A percentile compares a stretch with the other conserved stretches of the same genome.
Conservation (phyloP, 2,888 invertebrate species). For the Leptarthrus brevirostris region DNA sequence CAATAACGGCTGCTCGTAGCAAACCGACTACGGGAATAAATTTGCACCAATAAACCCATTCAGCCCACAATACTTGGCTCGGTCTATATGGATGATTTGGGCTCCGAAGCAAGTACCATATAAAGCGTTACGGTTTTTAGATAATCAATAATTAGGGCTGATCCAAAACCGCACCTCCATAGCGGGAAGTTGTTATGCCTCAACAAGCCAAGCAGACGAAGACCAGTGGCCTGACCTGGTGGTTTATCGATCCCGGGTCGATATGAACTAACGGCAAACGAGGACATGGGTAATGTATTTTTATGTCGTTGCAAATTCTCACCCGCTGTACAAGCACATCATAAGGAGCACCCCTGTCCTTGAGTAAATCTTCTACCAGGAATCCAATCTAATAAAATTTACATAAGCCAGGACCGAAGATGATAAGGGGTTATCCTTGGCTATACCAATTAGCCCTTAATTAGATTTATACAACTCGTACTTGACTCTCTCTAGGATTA, state of each 20-base stretch:
- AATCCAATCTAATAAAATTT: constrained; percentile 35
- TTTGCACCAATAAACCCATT: constrained; percentile 43
- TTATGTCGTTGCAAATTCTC: neutral
- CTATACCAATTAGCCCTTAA: constrained; percentile 39
- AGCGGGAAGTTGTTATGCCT: constrained; percentile 9
- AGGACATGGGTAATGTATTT: constrained; percentile 29
- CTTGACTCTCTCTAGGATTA: constrained; percentile 18
- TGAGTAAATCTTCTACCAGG: neutral
- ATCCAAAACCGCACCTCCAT: constrained; percentile 12
- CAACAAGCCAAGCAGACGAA: neutral
- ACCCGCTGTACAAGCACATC: neutral
- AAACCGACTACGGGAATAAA: constrained; percentile 35
- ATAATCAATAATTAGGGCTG: constrained; percentile 44
- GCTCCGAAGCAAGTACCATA: neutral
- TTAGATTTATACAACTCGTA: constrained; percentile 44
- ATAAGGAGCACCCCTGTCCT: neutral
- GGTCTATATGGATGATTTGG: constrained; percentile 16
- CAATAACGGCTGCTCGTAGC: constrained; percentile 23
- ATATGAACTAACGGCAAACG: constrained; percentile 1
- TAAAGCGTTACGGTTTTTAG: constrained; percentile 43
- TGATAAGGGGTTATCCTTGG: constrained; percentile 21
- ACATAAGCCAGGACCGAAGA: constrained; percentile 10
- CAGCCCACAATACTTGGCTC: constrained; percentile 29
- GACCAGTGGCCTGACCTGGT: constrained; percentile 7
- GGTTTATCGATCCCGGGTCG: constrained; percentile 25